Evolutionary conservation across 2,797 vertebrate species (phyloP).

Genomic region (Scyliorhinus canicula): DNA sequence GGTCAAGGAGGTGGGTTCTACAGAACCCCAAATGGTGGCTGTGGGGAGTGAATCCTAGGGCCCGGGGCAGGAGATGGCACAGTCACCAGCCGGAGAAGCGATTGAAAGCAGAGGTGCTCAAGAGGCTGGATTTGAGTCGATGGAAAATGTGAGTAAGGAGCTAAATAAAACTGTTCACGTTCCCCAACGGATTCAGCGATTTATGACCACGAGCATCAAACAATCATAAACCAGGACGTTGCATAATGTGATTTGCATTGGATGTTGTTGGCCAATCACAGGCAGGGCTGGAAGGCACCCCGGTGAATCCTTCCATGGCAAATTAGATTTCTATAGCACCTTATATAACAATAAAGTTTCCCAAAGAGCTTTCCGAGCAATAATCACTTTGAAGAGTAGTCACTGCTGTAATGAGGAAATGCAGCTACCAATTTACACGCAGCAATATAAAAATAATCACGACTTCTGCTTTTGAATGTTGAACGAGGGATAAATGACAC

Average conservation of each 20-base stretch:
- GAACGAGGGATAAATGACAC: not conserved
- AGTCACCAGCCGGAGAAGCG: not conserved
- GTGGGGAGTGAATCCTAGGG: not conserved
- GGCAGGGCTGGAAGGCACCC: too few species aligned
- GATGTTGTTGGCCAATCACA: not conserved
- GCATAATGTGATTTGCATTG: not conserved
- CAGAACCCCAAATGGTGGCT: not conserved
- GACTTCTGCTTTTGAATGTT: not conserved
- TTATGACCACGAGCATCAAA: too few species aligned
- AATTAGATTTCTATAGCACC: too few species aligned
- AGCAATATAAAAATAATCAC: not conserved
- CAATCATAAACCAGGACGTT: too few species aligned
- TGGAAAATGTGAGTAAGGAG: not conserved
- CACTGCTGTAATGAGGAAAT: not conserved
- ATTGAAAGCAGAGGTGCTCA: not conserved
- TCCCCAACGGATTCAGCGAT: not conserved
- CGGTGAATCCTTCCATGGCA: too few species aligned
- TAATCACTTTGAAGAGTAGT: not conserved
- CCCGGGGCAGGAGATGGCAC: not conserved
- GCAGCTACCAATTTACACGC: not conserved
- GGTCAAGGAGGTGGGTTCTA: not conserved
- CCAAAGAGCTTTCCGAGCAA: not conserved
- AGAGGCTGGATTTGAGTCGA: not conserved
- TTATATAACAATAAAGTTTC: not conserved
- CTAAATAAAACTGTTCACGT: not conserved